Conservation (phyloP, 1,140 invertebrate genomes). For the Drosophila sp. region DNA sequence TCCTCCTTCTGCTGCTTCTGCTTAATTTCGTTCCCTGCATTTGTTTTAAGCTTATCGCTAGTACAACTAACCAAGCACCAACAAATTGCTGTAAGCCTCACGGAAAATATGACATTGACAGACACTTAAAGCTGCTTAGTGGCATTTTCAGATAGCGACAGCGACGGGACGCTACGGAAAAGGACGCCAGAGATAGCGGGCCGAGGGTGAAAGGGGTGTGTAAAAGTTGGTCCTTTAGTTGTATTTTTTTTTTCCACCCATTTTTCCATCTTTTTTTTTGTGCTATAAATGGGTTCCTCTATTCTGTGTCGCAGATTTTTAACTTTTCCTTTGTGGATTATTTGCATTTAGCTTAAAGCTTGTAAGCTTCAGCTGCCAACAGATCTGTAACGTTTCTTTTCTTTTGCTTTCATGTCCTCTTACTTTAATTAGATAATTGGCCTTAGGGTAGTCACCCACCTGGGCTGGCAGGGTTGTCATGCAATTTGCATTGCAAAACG, state of each 20-base stretch:
- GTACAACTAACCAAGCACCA: constrained; percentile 50
- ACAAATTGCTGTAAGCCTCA: constrained; percentile 72
- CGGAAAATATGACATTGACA: constrained; percentile 78
- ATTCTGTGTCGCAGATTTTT: constrained; percentile 23
- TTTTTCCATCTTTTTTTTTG: constrained; percentile 17
- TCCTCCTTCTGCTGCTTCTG: constrained; percentile 16
- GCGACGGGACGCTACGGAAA: background rate
- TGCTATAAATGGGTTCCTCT: constrained; percentile 16
- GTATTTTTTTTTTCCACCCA: constrained; percentile 5
- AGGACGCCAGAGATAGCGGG: background rate
- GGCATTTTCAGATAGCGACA: constrained; percentile 44
- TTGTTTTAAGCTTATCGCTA: constrained; percentile 69
- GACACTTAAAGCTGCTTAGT: constrained; percentile 79
- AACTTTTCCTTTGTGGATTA: constrained; percentile 53
- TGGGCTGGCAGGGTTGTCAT: constrained; percentile 22
- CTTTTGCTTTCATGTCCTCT: constrained; percentile 20
- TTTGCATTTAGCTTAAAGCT: constrained; percentile 64
- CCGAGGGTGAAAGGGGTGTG: background rate
- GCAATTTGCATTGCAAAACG: constrained; percentile 74
- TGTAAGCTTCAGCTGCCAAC: constrained; percentile 58
- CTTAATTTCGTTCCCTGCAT: constrained; percentile 39
- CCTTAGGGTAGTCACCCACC: constrained; percentile 18
- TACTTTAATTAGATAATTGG: constrained; percentile 78
- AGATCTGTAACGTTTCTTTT: constrained; percentile 37
- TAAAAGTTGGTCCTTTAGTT: constrained; percentile 64